phyloP scores from a whole-genome alignment of 2,113 vertebrate species.

The Ochotona princeps region DNA sequence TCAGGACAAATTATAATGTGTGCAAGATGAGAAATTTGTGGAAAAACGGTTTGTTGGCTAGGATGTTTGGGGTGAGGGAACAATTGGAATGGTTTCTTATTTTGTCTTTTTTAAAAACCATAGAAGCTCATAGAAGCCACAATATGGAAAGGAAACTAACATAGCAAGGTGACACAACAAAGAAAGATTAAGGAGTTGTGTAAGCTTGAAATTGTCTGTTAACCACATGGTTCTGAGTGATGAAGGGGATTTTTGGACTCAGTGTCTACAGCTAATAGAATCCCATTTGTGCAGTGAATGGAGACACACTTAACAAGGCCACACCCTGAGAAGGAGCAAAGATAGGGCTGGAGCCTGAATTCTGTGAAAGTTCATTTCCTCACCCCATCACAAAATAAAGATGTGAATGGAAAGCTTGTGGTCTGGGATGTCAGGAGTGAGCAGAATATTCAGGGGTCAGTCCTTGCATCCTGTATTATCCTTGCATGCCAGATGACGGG shows the following conservation, averaged over 20 bases:
- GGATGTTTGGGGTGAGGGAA: background rate
- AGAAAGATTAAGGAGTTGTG: conserved; percentile 8
- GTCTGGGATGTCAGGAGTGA: background rate
- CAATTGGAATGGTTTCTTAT: background rate
- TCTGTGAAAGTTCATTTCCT: background rate
- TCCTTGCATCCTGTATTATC: background rate
- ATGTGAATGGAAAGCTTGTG: background rate
- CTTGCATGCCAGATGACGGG: background rate
- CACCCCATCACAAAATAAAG: too few relatives aligned
- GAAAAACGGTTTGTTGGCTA: background rate
- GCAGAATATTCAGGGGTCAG: background rate
- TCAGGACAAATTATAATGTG: background rate
- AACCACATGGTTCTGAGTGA: conserved; percentile 20
- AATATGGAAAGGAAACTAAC: background rate
- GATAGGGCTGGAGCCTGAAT: too few relatives aligned
- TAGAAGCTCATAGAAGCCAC: conserved; percentile 44
- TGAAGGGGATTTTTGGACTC: background rate
- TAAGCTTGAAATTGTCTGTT: conserved; percentile 13
- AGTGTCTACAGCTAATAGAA: background rate
- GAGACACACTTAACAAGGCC: background rate
- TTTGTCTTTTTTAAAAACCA: background rate
- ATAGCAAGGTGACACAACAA: background rate
- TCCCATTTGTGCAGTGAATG: background rate
- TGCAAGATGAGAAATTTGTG: background rate
- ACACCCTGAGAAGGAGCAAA: background rate